phyloP scores from a whole-genome alignment of 2,113 vertebrate species.

The Gymnocephalus cernua region DNA sequence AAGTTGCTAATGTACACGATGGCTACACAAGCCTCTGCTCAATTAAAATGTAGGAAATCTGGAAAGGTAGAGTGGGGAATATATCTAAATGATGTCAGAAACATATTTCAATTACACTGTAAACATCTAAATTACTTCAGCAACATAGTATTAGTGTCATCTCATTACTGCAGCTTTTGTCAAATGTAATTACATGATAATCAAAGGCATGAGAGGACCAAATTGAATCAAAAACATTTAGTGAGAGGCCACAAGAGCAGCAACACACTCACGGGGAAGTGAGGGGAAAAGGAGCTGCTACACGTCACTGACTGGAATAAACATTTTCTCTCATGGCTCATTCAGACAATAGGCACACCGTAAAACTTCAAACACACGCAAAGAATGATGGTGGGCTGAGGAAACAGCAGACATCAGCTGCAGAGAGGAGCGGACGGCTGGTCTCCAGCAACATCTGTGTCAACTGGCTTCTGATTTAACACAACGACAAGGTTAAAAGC shows the following conservation, averaged over 20 bases:
- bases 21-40: conserved; percentile 3
- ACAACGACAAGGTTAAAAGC: background rate
- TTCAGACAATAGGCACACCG: conserved; percentile 56
- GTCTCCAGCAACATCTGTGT: background rate
- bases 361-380: conserved; percentile 50
- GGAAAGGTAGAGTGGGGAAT: conserved; percentile 51
- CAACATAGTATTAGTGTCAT: conserved; percentile 53
- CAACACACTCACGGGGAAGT: conserved; percentile 1
- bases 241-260: conserved; percentile 38
- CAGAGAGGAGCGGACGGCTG: conserved; percentile 18
- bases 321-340: conserved; percentile 41
- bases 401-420: conserved; percentile 32
- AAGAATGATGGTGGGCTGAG: background rate
- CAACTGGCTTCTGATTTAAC: background rate
- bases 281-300: conserved; percentile 32
- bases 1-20: conserved; percentile 26
- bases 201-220: conserved; percentile 68
- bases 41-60: conserved; percentile 39
- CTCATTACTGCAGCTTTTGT: conserved; percentile 64
- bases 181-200: conserved; percentile 61
- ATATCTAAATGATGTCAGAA: conserved; percentile 52
- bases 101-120: conserved; percentile 37
- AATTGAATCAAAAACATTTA: conserved; percentile 63
- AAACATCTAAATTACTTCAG: conserved; percentile 60
- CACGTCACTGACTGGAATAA: conserved; percentile 61